phyloP scores from a whole-genome alignment of 1,140 invertebrate genomes.

The Pemphigus obesinymphae region DNA sequence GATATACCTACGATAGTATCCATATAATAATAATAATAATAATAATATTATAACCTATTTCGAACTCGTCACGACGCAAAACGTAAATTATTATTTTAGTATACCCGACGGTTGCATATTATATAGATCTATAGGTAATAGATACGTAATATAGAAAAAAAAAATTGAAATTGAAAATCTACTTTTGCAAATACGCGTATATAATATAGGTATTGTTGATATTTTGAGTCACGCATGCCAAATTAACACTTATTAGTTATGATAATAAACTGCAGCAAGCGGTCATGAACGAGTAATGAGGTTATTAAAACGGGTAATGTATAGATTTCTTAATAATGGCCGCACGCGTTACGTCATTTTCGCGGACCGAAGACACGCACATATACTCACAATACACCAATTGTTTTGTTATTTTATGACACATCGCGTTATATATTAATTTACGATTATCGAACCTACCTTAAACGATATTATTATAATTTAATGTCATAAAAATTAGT shows the following conservation, averaged over 20 bases:
- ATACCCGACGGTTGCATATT: too few species aligned
- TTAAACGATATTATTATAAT: background rate
- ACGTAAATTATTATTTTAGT: too few species aligned
- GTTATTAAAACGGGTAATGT: background rate
- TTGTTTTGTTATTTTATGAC: background rate
- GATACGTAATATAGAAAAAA: too few species aligned
- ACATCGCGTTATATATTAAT: background rate
- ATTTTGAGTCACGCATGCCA: background rate
- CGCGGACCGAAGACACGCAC: background rate
- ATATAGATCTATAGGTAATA: too few species aligned
- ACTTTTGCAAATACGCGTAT: background rate
- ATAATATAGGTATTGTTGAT: background rate
- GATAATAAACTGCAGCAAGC: too few species aligned
- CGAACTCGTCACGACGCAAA: too few species aligned
- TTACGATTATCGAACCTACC: background rate
- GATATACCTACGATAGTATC: too few species aligned
- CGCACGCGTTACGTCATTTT: background rate
- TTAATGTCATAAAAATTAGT: background rate
- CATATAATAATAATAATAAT: too few species aligned
- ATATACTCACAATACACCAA: background rate
- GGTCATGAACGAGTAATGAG: background rate
- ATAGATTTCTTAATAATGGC: background rate
- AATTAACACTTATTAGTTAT: background rate
- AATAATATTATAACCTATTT: too few species aligned
- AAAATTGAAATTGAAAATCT: too few species aligned